Percentiles rank a stretch among this genome's conserved stretches.
Evolutionary conservation across 2,888 invertebrate species (phyloP).

Genomic region (Amiota communis): DNA sequence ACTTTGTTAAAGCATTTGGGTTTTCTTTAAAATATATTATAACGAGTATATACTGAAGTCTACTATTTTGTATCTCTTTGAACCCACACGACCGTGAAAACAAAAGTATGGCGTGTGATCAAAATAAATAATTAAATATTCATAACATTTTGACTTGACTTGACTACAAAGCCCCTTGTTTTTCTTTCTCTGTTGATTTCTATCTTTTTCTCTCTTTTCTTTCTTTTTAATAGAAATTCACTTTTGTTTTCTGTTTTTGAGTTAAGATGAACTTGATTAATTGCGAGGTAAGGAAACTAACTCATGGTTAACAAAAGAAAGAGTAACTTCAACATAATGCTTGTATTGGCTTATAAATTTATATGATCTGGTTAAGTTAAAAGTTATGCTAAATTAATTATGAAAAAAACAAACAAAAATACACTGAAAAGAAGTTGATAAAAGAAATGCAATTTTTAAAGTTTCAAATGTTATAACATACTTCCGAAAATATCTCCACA

Average conservation of each 20-base stretch:
- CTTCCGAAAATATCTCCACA: no score
- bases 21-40: no score
- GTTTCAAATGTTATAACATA: no score
- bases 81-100: constrained; percentile 57
- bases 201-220: not conserved
- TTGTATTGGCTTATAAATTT: no score
- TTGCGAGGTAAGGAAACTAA: not conserved
- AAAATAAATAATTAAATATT: constrained; percentile 62
- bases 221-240: not conserved
- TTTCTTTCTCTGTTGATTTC: not conserved
- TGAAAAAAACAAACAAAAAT: no score
- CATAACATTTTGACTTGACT: constrained; percentile 35
- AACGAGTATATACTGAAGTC: no score
- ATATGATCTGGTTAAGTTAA: no score
- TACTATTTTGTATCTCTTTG: constrained; percentile 44
- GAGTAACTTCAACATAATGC: no score
- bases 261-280: constrained; percentile 8
- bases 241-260: not conserved
- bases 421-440: no score
- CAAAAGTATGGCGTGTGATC: constrained; percentile 60
- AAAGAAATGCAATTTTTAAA: no score
- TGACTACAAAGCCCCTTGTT: constrained; percentile 11
- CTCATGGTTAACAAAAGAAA: no score
- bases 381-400: no score
- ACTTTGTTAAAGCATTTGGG: not conserved